A percentile compares a stretch with the other conserved stretches of the same genome.
These are phyloP conservation scores for Scaptodrosophila lebanonensis DNA, from an alignment of 1,140 invertebrate species.

Conservation along the genomic window DNA sequence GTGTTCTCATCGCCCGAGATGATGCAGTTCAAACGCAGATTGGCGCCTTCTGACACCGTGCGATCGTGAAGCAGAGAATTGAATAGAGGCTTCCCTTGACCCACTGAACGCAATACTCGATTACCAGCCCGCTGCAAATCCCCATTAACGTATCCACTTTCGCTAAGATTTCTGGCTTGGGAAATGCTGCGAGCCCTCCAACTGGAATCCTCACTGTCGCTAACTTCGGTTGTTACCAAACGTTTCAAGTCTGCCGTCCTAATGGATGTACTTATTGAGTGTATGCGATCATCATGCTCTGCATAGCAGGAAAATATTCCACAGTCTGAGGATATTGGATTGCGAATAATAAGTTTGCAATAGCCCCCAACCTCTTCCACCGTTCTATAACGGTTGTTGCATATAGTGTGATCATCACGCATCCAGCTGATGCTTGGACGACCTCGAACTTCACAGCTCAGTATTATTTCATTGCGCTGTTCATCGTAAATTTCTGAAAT, in stretches of 20 bases:
- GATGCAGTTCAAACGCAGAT: conserved; percentile 89
- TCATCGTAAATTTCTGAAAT: conserved; percentile 77
- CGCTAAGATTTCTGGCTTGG: no score
- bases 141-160: conserved; percentile 6
- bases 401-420: conserved; percentile 80
- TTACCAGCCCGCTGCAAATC: conserved; percentile 76
- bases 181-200: not conserved
- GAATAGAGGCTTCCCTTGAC: conserved; percentile 84
- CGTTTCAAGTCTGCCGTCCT: conserved; percentile 55
- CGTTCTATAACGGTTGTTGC: conserved; percentile 80
- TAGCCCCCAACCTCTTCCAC: conserved; percentile 80
- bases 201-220: conserved; percentile 19
- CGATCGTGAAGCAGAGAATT: conserved; percentile 88
- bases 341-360: conserved; percentile 81
- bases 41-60: conserved; percentile 84
- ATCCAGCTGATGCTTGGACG: conserved; percentile 83
- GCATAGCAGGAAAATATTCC: conserved; percentile 83
- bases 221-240: no score
- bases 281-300: conserved; percentile 75
- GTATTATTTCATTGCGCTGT: conserved; percentile 79
- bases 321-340: conserved; percentile 80
- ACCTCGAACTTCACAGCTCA: conserved; percentile 82
- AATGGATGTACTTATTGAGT: conserved; percentile 61
- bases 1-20: conserved; percentile 88
- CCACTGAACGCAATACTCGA: conserved; percentile 53